Conservation (phyloP, 2,888 invertebrate genomes). For the Synanthedon myopaeformis region DNA sequence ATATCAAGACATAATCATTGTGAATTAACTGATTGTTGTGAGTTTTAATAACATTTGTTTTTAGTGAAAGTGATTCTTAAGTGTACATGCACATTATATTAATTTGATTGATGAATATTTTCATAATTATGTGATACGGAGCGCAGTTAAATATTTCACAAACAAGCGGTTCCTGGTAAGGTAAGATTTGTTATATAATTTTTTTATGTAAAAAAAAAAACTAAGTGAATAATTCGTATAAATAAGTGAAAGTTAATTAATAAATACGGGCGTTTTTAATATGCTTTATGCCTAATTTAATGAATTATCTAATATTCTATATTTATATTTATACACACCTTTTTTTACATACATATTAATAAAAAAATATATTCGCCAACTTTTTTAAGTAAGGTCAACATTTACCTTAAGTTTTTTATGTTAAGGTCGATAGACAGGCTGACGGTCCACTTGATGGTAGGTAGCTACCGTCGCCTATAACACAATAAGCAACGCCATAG, state of each 20-base stretch:
- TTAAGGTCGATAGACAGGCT: too few relatives aligned
- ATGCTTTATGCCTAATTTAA: too few relatives aligned
- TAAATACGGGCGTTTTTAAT: too few relatives aligned
- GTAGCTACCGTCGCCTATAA: too few relatives aligned
- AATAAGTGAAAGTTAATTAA: background rate
- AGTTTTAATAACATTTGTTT: background rate
- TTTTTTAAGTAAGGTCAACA: too few relatives aligned
- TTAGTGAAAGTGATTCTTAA: background rate
- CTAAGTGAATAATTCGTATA: background rate
- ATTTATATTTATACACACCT: too few relatives aligned
- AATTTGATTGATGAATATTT: conserved; percentile 17
- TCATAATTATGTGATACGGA: conserved; percentile 22
- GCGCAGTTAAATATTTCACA: conserved; percentile 15
- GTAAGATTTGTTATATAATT: conserved; percentile 28
- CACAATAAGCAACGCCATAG: too few relatives aligned
- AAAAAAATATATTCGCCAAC: too few relatives aligned
- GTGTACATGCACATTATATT: conserved; percentile 16
- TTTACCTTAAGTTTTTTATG: too few relatives aligned
- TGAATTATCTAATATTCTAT: too few relatives aligned
- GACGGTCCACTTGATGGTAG: too few relatives aligned
- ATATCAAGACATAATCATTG: background rate
- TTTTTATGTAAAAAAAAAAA: background rate
- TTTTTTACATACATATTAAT: too few relatives aligned
- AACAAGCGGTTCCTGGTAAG: conserved; percentile 29
- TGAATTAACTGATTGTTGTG: background rate